Percentiles rank a stretch among this genome's conserved stretches.
Evolutionary conservation across 2,113 vertebrate genomes (phyloP).

Genomic region (Brachyhypopomus occidentalis): DNA sequence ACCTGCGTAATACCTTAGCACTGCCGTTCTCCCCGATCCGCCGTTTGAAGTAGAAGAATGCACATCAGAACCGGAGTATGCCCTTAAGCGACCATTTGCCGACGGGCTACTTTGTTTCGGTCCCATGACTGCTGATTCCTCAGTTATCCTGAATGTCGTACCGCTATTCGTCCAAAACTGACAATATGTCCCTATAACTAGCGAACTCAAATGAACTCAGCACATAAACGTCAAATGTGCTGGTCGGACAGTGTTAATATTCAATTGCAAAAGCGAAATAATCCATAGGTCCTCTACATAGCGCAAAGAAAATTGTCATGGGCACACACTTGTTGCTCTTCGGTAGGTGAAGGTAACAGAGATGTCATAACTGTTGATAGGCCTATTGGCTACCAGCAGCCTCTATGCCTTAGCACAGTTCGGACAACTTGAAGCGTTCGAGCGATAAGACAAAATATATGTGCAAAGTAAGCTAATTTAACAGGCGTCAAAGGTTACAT

Average conservation of each 20-base stretch:
- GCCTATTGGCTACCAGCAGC: background rate
- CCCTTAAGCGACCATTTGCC: constrained; percentile 84
- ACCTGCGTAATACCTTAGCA: constrained; percentile 70
- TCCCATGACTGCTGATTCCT: constrained; percentile 74
- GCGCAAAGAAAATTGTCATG: constrained; percentile 8
- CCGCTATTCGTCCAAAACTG: too few relatives aligned
- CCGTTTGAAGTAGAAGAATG: constrained; percentile 69
- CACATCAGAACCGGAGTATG: constrained; percentile 89
- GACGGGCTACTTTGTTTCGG: constrained; percentile 82
- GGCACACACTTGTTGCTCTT: constrained; percentile 43
- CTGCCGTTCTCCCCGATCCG: constrained; percentile 69
- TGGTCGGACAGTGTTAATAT: background rate
- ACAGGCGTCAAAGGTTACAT: background rate
- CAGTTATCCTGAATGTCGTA: too few relatives aligned
- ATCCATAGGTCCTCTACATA: constrained; percentile 5
- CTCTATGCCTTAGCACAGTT: background rate
- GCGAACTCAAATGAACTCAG: background rate
- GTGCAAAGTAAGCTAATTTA: background rate
- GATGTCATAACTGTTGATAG: background rate
- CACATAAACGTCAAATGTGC: background rate
- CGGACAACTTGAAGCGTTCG: background rate
- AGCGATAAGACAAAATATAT: background rate
- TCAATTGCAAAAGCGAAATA: background rate
- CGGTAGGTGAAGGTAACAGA: constrained; percentile 9
- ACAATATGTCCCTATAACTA: background rate